phyloP scores from a whole-genome alignment of 2,797 vertebrate species.

The Anas bernieri region DNA sequence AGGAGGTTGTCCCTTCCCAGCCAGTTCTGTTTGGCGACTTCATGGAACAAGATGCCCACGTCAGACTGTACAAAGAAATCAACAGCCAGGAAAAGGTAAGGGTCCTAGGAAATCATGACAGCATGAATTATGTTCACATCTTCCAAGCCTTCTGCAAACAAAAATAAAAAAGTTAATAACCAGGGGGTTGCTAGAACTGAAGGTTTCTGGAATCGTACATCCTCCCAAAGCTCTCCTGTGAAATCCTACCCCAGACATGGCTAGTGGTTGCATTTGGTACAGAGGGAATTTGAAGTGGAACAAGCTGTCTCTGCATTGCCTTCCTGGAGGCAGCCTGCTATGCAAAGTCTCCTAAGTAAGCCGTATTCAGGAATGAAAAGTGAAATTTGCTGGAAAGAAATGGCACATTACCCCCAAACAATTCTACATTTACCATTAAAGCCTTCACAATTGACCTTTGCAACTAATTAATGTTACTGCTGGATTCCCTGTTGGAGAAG shows the following conservation, averaged over 20 bases:
- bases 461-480: conserved; percentile 69
- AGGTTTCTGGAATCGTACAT: not conserved
- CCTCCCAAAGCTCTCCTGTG: not conserved
- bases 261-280: not conserved
- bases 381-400: conserved; percentile 49
- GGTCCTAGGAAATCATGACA: not conserved
- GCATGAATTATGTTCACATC: not conserved
- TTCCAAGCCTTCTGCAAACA: not conserved
- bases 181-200: not conserved
- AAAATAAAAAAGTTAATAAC: not conserved
- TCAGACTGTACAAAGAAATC: conserved; percentile 84
- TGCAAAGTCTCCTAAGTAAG: not conserved
- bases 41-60: conserved; percentile 81
- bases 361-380: conserved; percentile 21
- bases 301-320: not conserved
- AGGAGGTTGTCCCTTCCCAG: conserved; percentile 82
- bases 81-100: conserved; percentile 83
- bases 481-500: conserved; percentile 56
- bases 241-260: not conserved
- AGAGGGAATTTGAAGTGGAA: not conserved
- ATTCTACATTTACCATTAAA: conserved; percentile 56
- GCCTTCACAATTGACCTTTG: conserved; percentile 69
- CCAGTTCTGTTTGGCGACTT: conserved; percentile 93
- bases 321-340: conserved; percentile 30
- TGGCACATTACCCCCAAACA: conserved; percentile 58